These are phyloP conservation scores for Drosophila nigromelanica DNA, from an alignment of 1,140 invertebrate species.

Conservation along the genomic window DNA sequence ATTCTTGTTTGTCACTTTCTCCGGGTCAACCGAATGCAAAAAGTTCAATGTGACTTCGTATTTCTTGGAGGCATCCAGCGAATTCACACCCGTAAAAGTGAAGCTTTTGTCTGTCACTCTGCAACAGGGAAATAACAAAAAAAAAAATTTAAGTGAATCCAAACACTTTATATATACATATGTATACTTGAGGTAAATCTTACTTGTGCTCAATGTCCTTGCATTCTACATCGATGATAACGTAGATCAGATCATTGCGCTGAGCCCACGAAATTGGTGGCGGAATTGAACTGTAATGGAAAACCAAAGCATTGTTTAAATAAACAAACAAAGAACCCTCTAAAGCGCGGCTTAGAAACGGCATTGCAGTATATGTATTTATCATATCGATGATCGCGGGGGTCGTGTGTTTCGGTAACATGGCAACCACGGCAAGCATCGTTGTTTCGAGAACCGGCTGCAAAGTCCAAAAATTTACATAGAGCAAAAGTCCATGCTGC, in stretches of 20 bases:
- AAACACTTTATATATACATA: not conserved
- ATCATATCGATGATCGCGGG: not conserved
- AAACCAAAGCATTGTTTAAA: conserved; percentile 11
- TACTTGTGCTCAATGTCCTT: conserved; percentile 92
- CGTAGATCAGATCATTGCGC: conserved; percentile 90
- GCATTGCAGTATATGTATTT: not conserved
- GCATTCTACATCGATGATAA: conserved; percentile 95
- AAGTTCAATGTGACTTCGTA: conserved; percentile 94
- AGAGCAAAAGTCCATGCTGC: conserved; percentile 49
- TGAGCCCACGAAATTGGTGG: conserved; percentile 97
- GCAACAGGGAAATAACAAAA: conserved; percentile 29
- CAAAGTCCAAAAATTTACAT: conserved; percentile 49
- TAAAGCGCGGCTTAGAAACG: conserved; percentile 15
- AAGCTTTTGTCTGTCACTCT: conserved; percentile 91
- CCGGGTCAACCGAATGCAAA: conserved; percentile 91
- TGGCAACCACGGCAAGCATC: conserved; percentile 41
- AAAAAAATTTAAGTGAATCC: not conserved
- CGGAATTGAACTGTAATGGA: conserved; percentile 85
- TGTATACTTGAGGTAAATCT: conserved; percentile 23
- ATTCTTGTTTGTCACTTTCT: conserved; percentile 88
- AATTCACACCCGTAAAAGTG: conserved; percentile 92
- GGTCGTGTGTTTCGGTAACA: conserved; percentile 13
- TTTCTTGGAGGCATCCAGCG: conserved; percentile 91
- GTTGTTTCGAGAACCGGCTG: conserved; percentile 23
- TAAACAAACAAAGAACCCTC: conserved; percentile 40